These are phyloP conservation scores for Agrypnus murinus DNA, from an alignment of 2,888 invertebrate genomes.

Conservation along the genomic window DNA sequence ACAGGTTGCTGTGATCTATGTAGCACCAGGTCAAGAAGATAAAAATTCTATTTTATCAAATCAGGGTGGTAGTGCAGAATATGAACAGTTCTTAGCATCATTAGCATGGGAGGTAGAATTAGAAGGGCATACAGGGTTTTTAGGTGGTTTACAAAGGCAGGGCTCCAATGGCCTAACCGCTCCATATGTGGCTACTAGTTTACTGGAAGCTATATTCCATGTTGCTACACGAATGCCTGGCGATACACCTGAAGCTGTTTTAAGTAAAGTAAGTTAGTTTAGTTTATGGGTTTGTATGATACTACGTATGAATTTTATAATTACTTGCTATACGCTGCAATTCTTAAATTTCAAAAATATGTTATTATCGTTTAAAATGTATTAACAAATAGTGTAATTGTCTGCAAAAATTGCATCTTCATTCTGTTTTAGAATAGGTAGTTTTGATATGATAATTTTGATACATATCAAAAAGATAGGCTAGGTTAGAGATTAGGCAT, in stretches of 20 bases:
- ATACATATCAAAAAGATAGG: no score
- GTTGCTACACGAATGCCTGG: slow-evolving; percentile 98
- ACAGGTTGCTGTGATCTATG: slow-evolving; percentile 95
- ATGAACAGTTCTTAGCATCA: slow-evolving; percentile 85
- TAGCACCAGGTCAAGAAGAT: slow-evolving; percentile 97
- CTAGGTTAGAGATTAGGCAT: no score
- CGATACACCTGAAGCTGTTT: slow-evolving; percentile 88
- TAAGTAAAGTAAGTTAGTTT: slow-evolving; percentile 80
- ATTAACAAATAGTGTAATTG: no score
- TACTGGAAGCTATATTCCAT: slow-evolving; percentile 96
- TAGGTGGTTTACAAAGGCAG: slow-evolving; percentile 94
- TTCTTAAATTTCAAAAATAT: no score
- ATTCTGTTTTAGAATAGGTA: no score
- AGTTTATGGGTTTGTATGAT: neutral
- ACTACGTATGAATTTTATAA: no score
- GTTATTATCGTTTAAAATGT: no score
- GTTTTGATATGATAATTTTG: no score
- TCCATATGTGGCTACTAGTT: slow-evolving; percentile 95
- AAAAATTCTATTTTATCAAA: slow-evolving; percentile 95
- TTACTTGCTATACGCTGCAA: no score
- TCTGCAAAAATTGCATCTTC: no score
- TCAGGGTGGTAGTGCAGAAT: slow-evolving; percentile 92
- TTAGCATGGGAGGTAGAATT: slow-evolving; percentile 91
- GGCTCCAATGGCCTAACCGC: slow-evolving; percentile 94
- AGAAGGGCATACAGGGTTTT: slow-evolving; percentile 95